These are phyloP conservation scores for Lepas anatifera DNA, from an alignment of 2,888 invertebrate genomes.

Conservation along the genomic window DNA sequence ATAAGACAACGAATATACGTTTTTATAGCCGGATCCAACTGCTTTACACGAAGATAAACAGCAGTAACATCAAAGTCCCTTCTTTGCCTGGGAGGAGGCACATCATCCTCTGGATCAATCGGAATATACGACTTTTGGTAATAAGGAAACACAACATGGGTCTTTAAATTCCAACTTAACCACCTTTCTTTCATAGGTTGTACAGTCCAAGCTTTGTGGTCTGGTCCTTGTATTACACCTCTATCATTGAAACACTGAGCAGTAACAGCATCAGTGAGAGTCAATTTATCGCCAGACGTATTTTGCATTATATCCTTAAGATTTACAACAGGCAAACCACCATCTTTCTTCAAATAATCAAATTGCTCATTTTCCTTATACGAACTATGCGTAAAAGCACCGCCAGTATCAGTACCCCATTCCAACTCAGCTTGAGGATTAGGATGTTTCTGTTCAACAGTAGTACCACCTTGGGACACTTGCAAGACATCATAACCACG, in stretches of 20 bases:
- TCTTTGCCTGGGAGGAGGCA: too few species aligned
- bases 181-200: too few species aligned
- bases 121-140: too few species aligned
- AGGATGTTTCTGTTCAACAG: background rate
- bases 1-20: too few species aligned
- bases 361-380: background rate
- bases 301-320: background rate
- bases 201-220: too few species aligned
- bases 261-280: background rate
- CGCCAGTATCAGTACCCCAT: background rate
- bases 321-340: background rate
- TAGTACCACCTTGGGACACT: background rate
- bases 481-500: background rate
- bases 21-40: too few species aligned
- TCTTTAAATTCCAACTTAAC: too few species aligned
- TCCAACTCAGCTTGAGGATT: background rate
- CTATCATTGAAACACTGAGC: background rate
- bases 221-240: too few species aligned
- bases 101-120: too few species aligned
- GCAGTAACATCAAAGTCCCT: too few species aligned
- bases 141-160: too few species aligned
- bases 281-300: background rate
- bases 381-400: background rate
- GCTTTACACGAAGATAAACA: too few species aligned
- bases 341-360: background rate